Conservation (phyloP, 2,113 vertebrate genomes). For the Melospiza georgiana region DNA sequence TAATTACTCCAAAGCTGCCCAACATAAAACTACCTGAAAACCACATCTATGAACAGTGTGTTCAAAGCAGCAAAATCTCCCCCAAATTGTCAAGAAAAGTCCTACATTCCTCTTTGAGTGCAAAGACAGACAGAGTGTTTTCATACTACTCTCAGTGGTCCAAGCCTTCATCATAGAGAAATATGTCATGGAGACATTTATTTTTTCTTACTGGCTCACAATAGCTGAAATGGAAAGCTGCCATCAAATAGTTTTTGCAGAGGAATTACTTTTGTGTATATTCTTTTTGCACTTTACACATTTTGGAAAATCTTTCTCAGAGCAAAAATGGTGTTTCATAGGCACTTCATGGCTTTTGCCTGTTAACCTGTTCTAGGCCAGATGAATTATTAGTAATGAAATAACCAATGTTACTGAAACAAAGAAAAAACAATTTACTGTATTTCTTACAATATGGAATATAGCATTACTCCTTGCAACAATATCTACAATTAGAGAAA, state of each 20-base stretch:
- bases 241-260: not conserved
- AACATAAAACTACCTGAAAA: not conserved
- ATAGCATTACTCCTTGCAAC: not conserved
- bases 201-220: not conserved
- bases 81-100: not conserved
- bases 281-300: not conserved
- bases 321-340: not conserved
- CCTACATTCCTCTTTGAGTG: not conserved
- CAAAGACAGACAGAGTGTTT: not conserved
- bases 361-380: not conserved
- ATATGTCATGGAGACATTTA: not conserved
- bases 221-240: not conserved
- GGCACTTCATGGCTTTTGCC: not conserved
- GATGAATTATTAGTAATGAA: not conserved
- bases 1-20: not conserved
- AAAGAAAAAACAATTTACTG: not conserved
- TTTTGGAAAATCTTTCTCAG: not conserved
- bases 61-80: not conserved
- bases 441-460: not conserved
- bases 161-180: not conserved
- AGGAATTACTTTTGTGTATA: not conserved
- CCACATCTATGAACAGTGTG: not conserved
- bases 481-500: not conserved
- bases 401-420: not conserved
- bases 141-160: not conserved